These are phyloP conservation scores for Clarias batrachus DNA, from an alignment of 2,113 vertebrate species.

Conservation along the genomic window DNA sequence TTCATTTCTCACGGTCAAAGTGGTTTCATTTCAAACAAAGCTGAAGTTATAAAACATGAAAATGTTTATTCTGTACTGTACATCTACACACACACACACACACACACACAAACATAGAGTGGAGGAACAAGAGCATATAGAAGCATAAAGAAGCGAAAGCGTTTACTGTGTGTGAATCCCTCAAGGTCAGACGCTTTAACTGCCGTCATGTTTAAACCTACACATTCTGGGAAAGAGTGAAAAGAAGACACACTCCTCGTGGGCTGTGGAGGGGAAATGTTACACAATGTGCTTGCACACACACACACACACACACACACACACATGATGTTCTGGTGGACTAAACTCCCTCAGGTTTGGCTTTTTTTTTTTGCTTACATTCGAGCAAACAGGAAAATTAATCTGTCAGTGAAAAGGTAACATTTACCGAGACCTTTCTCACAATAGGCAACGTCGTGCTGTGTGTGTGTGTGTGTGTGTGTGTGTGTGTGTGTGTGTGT, in stretches of 20 bases:
- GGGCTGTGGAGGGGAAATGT: background rate
- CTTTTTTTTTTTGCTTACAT: background rate
- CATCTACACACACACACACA: background rate
- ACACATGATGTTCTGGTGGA: too few relatives aligned
- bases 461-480: background rate
- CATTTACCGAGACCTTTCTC: background rate
- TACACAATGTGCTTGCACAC: background rate
- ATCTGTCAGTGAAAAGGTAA: background rate
- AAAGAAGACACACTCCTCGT: background rate
- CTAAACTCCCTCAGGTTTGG: background rate
- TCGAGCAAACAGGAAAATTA: background rate
- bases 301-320: too few relatives aligned
- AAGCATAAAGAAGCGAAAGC: background rate
- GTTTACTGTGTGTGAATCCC: background rate
- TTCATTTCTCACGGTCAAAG: background rate
- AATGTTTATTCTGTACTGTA: background rate
- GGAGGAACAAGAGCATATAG: background rate
- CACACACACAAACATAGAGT: background rate
- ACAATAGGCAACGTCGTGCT: background rate
- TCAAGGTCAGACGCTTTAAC: slow-evolving; percentile 17
- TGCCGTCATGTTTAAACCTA: background rate
- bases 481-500: background rate
- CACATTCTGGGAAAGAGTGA: background rate
- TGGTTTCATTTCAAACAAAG: background rate
- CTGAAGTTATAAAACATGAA: background rate